Evolutionary conservation across 2,113 vertebrate genomes (phyloP).

Genomic region (Romanogobio albipinnatus): DNA sequence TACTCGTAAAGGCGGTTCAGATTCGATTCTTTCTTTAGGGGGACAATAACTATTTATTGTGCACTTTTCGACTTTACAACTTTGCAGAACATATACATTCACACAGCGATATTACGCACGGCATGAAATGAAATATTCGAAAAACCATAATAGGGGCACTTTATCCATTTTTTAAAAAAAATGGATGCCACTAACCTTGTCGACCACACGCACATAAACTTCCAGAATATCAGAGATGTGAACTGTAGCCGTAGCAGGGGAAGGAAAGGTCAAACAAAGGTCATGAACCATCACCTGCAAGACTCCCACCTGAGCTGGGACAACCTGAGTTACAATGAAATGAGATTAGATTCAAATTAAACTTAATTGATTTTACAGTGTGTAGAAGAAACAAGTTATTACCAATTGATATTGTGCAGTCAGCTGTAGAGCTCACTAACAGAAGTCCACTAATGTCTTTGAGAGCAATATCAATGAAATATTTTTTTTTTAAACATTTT

Average conservation of each 20-base stretch:
- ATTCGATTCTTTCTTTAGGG: too few relatives aligned
- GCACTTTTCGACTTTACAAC: too few relatives aligned
- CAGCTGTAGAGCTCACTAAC: background rate
- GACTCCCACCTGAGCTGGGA: slow-evolving; percentile 77
- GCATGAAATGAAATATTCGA: too few relatives aligned
- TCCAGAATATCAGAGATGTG: slow-evolving; percentile 89
- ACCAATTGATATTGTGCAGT: background rate
- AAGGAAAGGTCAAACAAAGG: slow-evolving; percentile 87
- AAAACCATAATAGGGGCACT: too few relatives aligned
- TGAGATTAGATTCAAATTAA: background rate
- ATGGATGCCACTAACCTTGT: slow-evolving; percentile 85
- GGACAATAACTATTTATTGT: too few relatives aligned
- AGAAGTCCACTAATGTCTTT: background rate
- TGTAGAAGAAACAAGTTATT: background rate
- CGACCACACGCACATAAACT: slow-evolving; percentile 88
- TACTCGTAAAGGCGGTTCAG: too few relatives aligned
- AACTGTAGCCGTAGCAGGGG: slow-evolving; percentile 81
- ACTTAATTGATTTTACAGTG: background rate
- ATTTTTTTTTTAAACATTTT: background rate
- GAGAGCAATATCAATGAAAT: background rate
- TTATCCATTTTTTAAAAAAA: background rate
- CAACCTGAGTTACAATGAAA: slow-evolving; percentile 75
- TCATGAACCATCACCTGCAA: slow-evolving; percentile 91
- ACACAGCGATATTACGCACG: too few relatives aligned
- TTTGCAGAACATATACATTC: too few relatives aligned